A percentile compares a stretch with the other conserved stretches of the same genome.
phyloP scores from a whole-genome alignment of 1,140 invertebrate species.

The Drosophila bipectinata region DNA sequence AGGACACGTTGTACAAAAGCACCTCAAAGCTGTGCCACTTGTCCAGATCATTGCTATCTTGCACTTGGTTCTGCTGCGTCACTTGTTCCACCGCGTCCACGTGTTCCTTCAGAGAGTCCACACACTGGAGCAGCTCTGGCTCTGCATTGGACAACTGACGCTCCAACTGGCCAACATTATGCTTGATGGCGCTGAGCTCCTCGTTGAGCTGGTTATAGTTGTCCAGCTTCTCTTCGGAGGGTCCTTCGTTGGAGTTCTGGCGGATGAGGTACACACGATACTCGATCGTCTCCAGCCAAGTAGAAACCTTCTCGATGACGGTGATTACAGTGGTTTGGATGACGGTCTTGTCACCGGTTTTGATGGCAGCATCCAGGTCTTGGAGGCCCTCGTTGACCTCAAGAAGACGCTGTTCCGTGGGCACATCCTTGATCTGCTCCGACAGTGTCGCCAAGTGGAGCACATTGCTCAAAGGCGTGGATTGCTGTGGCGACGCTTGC shows the following conservation, averaged over 20 bases:
- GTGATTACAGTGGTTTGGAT: constrained; percentile 89
- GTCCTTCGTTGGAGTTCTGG: constrained; percentile 86
- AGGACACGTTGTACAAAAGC: constrained; percentile 46
- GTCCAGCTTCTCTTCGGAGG: constrained; percentile 86
- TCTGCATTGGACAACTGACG: constrained; percentile 84
- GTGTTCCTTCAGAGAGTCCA: constrained; percentile 85
- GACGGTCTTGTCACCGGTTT: constrained; percentile 86
- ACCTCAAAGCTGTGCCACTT: constrained; percentile 88
- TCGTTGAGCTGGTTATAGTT: constrained; percentile 83
- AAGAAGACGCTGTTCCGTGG: constrained; percentile 85
- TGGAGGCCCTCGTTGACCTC: constrained; percentile 86
- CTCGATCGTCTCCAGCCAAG: constrained; percentile 93
- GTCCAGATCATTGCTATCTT: constrained; percentile 86
- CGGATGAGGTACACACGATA: constrained; percentile 89
- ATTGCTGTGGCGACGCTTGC: constrained; percentile 58
- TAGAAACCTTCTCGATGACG: constrained; percentile 91
- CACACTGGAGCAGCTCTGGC: constrained; percentile 85
- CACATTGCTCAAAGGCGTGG: constrained; percentile 83
- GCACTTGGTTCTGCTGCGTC: constrained; percentile 86
- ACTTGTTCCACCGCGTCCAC: constrained; percentile 87
- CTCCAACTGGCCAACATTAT: constrained; percentile 84
- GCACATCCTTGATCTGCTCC: constrained; percentile 85
- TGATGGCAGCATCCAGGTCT: constrained; percentile 87
- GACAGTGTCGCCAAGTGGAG: constrained; percentile 87
- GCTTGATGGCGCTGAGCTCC: constrained; percentile 82